Evolutionary conservation across 2,888 invertebrate species (phyloP), one percentile per base, ranked within the genome.

Genomic region (Hemithea aestivaria): DNA sequence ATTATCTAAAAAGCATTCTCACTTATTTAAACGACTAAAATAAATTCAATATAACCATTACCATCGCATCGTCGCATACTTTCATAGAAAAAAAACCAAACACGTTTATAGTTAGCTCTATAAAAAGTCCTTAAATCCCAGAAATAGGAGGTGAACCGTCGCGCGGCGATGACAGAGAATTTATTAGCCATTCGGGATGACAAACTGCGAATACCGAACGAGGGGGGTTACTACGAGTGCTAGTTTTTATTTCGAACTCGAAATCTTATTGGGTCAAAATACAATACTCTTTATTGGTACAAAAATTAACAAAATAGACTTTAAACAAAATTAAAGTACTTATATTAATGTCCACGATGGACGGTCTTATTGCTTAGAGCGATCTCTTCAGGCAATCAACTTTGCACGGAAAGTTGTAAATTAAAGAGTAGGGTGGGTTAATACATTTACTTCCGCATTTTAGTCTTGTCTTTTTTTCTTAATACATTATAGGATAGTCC

Each of bases 161-260:
- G 64, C 61, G 62, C 55, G 49, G 69, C 74, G 81, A 73, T 79
- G 84, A 85, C 84, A 77, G 78, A 63, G 74, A 75, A 85, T 85
- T 85, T 85, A 85, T 85, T 72, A 83, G 72, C 80, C 82, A 77
- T 78, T 80, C 73, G 55, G 65, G 62, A 76, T 83, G 84, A 85
- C 71, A 72, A 76, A 84, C 76, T 76, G 80, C 77, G 70, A 66
- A 67, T 64, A 59, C 69, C 64, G 69, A 58, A 54, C 50, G 51
- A 23, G 31, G 23, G 32, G 8, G 21, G 1, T 20, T 43, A 44
- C 48, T 23, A 24, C 20, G 11, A 31, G 29, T 7, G 11, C 20
- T 22, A 40, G 21, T 20, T 9, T 9, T 7, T 8, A 27, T 44
- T 45, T 50, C 48, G 43, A 45, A 53, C 55, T 10, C 27, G 20